Evolutionary conservation across 2,113 vertebrate genomes (phyloP).

Genomic region (Macquaria australasica): DNA sequence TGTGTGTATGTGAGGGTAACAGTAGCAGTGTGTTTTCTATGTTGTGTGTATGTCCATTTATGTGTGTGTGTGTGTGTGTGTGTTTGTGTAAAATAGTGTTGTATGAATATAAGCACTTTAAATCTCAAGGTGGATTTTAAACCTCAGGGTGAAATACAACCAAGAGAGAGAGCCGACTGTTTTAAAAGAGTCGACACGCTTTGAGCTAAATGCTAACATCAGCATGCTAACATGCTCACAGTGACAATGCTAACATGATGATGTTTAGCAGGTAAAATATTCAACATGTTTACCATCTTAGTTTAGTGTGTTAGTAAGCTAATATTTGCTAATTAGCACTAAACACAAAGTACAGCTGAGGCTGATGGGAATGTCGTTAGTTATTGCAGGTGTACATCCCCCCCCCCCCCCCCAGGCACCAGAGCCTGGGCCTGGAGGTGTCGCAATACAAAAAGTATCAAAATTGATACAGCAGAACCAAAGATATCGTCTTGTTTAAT

Average conservation of each 20-base stretch:
- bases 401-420: too few species aligned
- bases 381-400: neutral
- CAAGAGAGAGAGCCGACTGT: neutral
- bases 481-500: too few species aligned
- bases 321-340: neutral
- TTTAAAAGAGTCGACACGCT: neutral
- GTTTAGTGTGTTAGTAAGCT: neutral
- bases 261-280: neutral
- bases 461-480: too few species aligned
- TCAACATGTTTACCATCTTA: neutral
- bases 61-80: neutral
- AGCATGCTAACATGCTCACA: too few species aligned
- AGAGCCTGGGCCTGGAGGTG: too few species aligned
- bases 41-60: neutral
- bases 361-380: neutral
- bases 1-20: conserved; percentile 1
- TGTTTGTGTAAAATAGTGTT: neutral
- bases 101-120: conserved; percentile 3
- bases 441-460: too few species aligned
- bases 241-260: too few species aligned
- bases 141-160: conserved; percentile 41
- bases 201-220: too few species aligned
- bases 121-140: conserved; percentile 41
- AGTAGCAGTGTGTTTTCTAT: neutral
- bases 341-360: neutral